Evolutionary conservation across 2,797 vertebrate genomes (phyloP).

Genomic region (Spinus olivaceus): DNA sequence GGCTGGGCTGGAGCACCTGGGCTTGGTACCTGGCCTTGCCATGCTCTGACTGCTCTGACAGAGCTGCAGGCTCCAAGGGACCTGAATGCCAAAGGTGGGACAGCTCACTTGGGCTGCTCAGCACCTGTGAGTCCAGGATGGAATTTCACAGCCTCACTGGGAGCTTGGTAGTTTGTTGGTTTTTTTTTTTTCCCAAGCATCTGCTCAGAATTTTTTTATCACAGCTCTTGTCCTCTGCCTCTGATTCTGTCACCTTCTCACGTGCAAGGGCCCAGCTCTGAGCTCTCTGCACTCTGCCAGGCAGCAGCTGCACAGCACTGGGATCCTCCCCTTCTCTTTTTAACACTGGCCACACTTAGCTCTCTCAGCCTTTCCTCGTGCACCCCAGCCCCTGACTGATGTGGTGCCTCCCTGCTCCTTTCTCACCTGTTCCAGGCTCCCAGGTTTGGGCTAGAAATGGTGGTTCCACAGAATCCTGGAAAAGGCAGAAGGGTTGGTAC

Average conservation of each 20-base stretch:
- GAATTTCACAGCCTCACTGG: background rate
- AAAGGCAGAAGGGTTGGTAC: background rate
- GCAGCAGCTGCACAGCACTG: background rate
- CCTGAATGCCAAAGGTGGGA: accelerated
- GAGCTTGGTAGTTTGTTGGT: background rate
- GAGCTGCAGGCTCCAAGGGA: background rate
- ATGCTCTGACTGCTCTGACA: background rate
- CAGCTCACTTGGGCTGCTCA: background rate
- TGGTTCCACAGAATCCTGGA: background rate
- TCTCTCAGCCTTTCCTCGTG: background rate
- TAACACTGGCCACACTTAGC: no score
- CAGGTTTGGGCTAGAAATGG: background rate
- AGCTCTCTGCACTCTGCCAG: background rate
- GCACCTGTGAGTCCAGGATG: background rate
- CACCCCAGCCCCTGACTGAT: background rate
- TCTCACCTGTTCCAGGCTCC: accelerated
- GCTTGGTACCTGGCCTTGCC: background rate
- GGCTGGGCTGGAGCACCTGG: background rate
- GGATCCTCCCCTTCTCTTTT: background rate
- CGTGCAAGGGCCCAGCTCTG: accelerated
- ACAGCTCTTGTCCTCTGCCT: background rate
- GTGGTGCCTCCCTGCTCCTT: background rate
- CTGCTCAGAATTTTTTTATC: background rate
- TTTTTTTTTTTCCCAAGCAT: background rate
- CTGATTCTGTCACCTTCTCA: background rate